Base-by-base conservation (phyloP, 2,888 invertebrate species). In the Diarsia rubi region DNA sequence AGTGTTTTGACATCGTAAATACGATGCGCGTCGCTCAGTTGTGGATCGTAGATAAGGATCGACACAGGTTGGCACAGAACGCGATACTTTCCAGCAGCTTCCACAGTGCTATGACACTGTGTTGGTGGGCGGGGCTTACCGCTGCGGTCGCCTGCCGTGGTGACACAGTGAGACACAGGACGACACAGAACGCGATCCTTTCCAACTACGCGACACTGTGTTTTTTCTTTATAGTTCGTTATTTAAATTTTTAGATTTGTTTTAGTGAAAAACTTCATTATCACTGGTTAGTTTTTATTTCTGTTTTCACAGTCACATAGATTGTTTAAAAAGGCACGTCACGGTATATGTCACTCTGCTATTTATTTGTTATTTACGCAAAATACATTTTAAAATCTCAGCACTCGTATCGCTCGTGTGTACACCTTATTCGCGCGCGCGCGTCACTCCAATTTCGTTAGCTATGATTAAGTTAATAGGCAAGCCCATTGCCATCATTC, bases 1-100 rank as follows among this genome's bases (percentile, higher is more conserved):
- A 47, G 47, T 21, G 19, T 19, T 47, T 21, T 1, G 6, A 19
- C 5, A 45, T 47, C 1, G 19, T 21, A 47, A 47, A 47, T 47
- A 21, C 19, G 47, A 8, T 19, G 47, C 47, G 47, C 19, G 6
- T 47, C 47, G 19, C 47, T 21, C 6, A 8, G 19, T 47, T 47
- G 19, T 47, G 16, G 45, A n/a, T n/a, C 14, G 11, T n/a, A 52
- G 11, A n/a, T 52, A 52, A 8, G 52, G 52, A 21, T 9, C 52
- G 52, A 9, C 52, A n/a, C 52, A 52, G n/a, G n/a, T 52, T n/a
- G n/a, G n/a, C 52, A 52, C 52, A 52, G 52, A n/a, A 52, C 52
- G 52, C 52, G 52, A 52, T n/a, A 3, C 52, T 52, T 49, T 49
- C 49, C 49, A 49, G 9, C 49, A 49, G 21, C 47, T 14, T 47